phyloP scores from a whole-genome alignment of 2,113 vertebrate species.

The Gallinago media region DNA sequence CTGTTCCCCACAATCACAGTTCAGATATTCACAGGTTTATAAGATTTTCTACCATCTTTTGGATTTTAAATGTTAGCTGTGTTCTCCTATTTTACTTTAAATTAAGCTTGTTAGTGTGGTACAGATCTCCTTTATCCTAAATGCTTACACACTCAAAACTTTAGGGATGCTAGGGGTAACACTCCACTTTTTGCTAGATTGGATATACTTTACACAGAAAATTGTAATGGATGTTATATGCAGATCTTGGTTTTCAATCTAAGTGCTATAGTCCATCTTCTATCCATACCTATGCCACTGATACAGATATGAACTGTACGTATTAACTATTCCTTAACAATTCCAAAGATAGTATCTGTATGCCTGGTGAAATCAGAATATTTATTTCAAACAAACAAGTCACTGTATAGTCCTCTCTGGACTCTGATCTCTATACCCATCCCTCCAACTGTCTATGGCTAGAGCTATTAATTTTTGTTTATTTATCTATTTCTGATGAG shows the following conservation, averaged over 20 bases:
- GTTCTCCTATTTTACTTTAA: neutral
- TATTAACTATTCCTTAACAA: neutral
- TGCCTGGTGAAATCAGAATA: neutral
- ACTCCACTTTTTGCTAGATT: neutral
- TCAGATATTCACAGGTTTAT: neutral
- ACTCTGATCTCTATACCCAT: neutral
- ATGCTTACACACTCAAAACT: neutral
- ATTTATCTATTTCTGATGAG: neutral
- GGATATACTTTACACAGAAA: neutral
- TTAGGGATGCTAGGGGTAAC: neutral
- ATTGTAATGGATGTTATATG: neutral
- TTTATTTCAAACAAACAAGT: neutral
- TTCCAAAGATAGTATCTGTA: neutral
- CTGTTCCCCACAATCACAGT: neutral
- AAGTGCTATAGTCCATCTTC: neutral
- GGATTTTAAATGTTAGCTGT: neutral
- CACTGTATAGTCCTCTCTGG: neutral
- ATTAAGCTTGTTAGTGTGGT: neutral
- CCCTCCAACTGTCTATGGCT: neutral
- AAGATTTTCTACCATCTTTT: neutral
- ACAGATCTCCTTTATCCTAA: neutral
- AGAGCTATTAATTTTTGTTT: neutral
- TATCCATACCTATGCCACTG: neutral
- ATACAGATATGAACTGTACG: rapidly evolving
- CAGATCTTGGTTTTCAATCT: neutral